phyloP scores from a whole-genome alignment of 2,113 vertebrate genomes.

The Lycaon pictus region DNA sequence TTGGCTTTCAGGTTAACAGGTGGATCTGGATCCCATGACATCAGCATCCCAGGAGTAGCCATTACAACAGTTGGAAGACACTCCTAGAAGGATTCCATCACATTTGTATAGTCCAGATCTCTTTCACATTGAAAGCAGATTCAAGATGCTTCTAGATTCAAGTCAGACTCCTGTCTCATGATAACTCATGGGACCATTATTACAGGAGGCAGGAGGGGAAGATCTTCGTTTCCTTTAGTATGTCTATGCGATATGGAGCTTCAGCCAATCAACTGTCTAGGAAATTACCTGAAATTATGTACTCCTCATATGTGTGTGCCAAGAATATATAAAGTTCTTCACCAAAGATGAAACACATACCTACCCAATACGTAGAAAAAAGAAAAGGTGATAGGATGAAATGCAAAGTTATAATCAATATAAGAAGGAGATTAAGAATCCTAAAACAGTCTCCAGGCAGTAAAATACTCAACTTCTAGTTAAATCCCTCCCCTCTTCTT shows the following conservation, averaged over 20 bases:
- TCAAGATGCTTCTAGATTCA: not conserved
- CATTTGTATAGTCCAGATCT: not conserved
- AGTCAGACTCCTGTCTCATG: not conserved
- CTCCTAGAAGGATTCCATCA: not conserved
- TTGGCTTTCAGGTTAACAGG: not conserved
- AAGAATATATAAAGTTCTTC: not conserved
- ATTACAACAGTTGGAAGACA: not conserved
- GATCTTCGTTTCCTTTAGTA: not conserved
- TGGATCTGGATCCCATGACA: not conserved
- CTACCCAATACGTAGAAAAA: not conserved
- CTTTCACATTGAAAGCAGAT: not conserved
- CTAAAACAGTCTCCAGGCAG: not conserved
- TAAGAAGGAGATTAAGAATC: not conserved
- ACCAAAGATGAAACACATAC: not conserved
- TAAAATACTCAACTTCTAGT: not conserved
- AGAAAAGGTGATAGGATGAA: not conserved
- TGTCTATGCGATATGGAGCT: not conserved
- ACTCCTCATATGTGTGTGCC: not conserved
- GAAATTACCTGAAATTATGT: not conserved
- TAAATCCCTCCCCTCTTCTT: not conserved
- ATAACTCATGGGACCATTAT: not conserved
- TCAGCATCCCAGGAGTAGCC: not conserved
- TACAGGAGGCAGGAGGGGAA: not conserved
- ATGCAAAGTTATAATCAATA: not conserved
- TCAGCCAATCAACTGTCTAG: not conserved